Evolutionary conservation across 1,140 invertebrate species (phyloP).

Genomic region (Eupristina koningsbergeri): DNA sequence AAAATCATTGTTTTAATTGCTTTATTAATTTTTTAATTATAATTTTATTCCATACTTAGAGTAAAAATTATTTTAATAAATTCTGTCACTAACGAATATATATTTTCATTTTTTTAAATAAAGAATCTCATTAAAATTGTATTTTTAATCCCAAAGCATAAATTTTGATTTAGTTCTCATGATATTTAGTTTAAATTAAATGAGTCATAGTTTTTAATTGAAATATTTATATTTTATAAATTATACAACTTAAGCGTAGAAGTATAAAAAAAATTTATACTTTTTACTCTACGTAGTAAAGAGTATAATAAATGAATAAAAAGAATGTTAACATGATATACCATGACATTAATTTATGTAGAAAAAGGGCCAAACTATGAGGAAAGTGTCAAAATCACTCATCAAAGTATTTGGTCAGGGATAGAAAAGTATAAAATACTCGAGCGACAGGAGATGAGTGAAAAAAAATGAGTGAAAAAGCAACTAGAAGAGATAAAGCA

Average conservation of each 20-base stretch:
- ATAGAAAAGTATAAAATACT: constrained; percentile 24
- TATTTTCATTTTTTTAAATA: too few relatives aligned
- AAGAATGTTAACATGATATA: neutral
- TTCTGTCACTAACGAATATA: too few relatives aligned
- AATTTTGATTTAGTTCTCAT: neutral
- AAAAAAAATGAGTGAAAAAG: neutral
- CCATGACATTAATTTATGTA: neutral
- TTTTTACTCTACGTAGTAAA: neutral
- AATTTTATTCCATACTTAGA: neutral
- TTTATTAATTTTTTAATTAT: neutral
- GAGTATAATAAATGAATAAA: constrained; percentile 6
- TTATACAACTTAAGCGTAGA: neutral
- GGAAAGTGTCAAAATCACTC: constrained; percentile 53
- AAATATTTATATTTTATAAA: neutral
- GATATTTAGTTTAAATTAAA: neutral
- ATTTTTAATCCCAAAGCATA: too few relatives aligned
- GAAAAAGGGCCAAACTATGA: constrained; percentile 51
- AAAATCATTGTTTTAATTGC: neutral
- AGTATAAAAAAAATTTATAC: neutral
- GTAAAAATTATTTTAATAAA: neutral
- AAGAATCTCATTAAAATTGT: too few relatives aligned
- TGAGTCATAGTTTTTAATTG: neutral
- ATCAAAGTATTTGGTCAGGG: constrained; percentile 51
- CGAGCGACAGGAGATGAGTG: too few relatives aligned
- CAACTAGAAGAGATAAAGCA: neutral